These are phyloP conservation scores for Digitonthophagus gazella DNA, from an alignment of 2,888 invertebrate species.

Conservation along the genomic window DNA sequence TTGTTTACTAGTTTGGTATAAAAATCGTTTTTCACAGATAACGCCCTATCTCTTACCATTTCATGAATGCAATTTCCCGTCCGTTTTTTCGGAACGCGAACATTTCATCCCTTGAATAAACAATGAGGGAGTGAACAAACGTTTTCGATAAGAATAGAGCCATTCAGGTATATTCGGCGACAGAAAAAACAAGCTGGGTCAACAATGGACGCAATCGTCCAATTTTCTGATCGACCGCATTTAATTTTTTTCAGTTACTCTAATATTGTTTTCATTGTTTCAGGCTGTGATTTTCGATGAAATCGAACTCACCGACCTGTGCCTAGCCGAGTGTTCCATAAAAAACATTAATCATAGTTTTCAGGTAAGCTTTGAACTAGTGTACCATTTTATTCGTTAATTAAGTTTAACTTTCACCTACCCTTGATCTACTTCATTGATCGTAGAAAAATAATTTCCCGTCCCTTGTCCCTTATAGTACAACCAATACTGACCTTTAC, in stretches of 20 bases:
- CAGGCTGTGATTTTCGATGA: conserved; percentile 89
- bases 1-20: too few relatives aligned
- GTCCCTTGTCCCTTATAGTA: too few relatives aligned
- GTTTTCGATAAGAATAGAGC: not conserved
- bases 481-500: too few relatives aligned
- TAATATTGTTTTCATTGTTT: conserved; percentile 50
- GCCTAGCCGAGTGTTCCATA: conserved; percentile 83
- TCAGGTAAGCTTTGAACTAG: conserved; percentile 60
- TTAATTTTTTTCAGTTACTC: not conserved
- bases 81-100: not conserved
- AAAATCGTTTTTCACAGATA: not conserved
- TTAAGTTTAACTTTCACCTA: too few relatives aligned
- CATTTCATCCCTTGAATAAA: not conserved
- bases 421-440: too few relatives aligned
- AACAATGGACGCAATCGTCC: not conserved
- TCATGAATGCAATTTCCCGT: not conserved
- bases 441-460: too few relatives aligned
- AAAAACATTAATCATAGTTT: conserved; percentile 87
- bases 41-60: not conserved
- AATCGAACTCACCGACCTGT: conserved; percentile 80
- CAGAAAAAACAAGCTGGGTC: not conserved
- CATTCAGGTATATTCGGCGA: not conserved
- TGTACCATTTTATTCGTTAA: too few relatives aligned
- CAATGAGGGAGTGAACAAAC: not conserved
- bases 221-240: not conserved